These are phyloP conservation scores for Vidua chalybeata DNA, from an alignment of 2,113 vertebrate species.

Conservation along the genomic window DNA sequence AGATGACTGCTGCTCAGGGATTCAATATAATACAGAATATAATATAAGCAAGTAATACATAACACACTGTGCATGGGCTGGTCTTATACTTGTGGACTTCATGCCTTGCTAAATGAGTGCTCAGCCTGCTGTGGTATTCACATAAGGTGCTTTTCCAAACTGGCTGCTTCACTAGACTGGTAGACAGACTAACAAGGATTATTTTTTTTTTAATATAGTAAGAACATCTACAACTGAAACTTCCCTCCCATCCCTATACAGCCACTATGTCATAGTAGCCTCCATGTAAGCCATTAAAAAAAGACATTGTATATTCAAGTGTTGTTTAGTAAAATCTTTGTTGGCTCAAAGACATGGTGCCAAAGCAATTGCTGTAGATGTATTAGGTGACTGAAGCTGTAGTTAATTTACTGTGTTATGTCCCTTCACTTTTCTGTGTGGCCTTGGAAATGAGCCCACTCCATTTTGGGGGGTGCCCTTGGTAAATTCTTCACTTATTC, in stretches of 20 bases:
- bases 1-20: background rate
- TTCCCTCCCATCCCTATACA: background rate
- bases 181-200: conserved; percentile 58
- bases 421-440: background rate
- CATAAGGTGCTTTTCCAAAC: conserved; percentile 62
- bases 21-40: background rate
- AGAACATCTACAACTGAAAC: conserved; percentile 54
- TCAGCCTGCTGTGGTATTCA: conserved; percentile 48
- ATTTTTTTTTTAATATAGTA: conserved; percentile 34
- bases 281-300: conserved; percentile 39
- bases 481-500: conserved; percentile 37
- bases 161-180: conserved; percentile 47
- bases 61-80: background rate
- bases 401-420: background rate
- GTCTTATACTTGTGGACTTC: conserved; percentile 27
- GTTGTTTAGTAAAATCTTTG: conserved; percentile 57
- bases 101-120: conserved; percentile 25
- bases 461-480: background rate
- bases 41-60: background rate
- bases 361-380: conserved; percentile 54
- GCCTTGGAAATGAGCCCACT: conserved; percentile 33
- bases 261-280: conserved; percentile 28
- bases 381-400: conserved; percentile 28
- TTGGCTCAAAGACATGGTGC: conserved; percentile 11
- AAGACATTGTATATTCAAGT: conserved; percentile 5